Base-by-base conservation (phyloP, 1,140 invertebrate genomes). In the Drosophila murphyi region DNA sequence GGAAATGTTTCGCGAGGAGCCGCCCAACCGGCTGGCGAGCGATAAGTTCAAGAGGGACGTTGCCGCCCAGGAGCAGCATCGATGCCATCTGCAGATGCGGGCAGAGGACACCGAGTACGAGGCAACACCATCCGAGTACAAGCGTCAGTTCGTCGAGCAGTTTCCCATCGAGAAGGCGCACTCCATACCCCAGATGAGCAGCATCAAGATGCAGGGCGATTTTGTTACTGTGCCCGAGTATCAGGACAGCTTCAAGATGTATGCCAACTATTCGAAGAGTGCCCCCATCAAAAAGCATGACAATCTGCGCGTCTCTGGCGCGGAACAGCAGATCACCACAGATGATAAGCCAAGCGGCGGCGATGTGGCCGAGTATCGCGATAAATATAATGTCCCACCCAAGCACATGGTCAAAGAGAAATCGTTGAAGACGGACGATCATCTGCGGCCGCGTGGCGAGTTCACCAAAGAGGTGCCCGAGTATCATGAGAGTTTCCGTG, bases 401-500 rank as follows among this genome's bases (percentile, higher is more conserved):
- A 90, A 85, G 73, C 65, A 82, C 39, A 47, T 81, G 65, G 74
- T 65, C 74, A 90, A 89, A 68, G 90, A 91, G 65, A 89, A 83
- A 61, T 74, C 90, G 20, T 72, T 91, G 2, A 92, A 92, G 57
- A 87, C 80, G 57, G 73, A 87, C 35, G 91, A 92, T 65, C 87
- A 92, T 60, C 60, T 92, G 43, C 70, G 78, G 39, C 79, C 87
- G 5, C 71, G 76, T n/a, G 91, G 91, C 57, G 82, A 92, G 52
- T 91, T 91, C 54, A 90, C 74, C 54, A 90, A 91, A 70, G 76
- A 92, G 61, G 79, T 92, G 54, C 91, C 91, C 70, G 91, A 92
- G 57, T 92, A 92, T 65, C 81, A 82, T 61, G 91, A 92, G 79
- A 92, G 91, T 79, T 92, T 92, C 82, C 91, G 86, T 54, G 91